Percentiles rank a stretch among this genome's conserved stretches.
Conservation (phyloP, 2,888 invertebrate species). For the Odontocolon sp. region DNA sequence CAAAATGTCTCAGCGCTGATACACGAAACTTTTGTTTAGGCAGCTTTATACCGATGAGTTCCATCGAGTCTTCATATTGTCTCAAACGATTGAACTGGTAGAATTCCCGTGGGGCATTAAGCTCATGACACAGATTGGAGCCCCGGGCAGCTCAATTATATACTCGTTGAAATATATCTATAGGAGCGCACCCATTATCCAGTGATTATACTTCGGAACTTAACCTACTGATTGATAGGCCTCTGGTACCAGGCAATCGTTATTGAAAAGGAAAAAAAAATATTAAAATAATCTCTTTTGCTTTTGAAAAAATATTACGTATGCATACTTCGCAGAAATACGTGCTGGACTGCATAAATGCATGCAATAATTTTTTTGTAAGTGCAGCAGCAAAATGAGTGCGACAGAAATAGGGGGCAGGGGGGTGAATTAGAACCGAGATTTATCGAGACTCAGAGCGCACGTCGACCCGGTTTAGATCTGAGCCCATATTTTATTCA, state of each 20-base stretch:
- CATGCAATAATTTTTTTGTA: constrained; percentile 1
- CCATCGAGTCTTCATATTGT: too few relatives aligned
- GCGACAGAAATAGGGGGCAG: too few relatives aligned
- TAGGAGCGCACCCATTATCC: background rate
- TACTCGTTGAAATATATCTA: background rate
- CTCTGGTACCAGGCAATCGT: background rate
- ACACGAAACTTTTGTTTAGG: too few relatives aligned
- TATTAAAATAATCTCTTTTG: background rate
- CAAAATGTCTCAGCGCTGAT: too few relatives aligned
- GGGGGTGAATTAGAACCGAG: constrained; percentile 30
- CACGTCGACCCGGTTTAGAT: constrained; percentile 58
- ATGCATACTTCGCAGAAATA: background rate
- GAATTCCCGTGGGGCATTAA: background rate
- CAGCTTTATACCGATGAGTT: too few relatives aligned
- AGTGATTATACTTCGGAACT: background rate
- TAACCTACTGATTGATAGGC: background rate
- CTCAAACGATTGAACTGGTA: too few relatives aligned
- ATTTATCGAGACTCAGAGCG: constrained; percentile 52
- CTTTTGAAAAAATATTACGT: constrained; percentile 9
- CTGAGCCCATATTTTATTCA: constrained; percentile 60
- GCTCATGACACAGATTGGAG: constrained; percentile 4
- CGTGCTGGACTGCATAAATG: constrained; percentile 11
- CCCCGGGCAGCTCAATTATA: constrained; percentile 7
- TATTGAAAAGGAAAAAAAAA: background rate
- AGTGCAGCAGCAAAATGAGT: background rate